Base-by-base conservation (phyloP, 2,113 vertebrate species). In the Scophthalmus maximus region DNA sequence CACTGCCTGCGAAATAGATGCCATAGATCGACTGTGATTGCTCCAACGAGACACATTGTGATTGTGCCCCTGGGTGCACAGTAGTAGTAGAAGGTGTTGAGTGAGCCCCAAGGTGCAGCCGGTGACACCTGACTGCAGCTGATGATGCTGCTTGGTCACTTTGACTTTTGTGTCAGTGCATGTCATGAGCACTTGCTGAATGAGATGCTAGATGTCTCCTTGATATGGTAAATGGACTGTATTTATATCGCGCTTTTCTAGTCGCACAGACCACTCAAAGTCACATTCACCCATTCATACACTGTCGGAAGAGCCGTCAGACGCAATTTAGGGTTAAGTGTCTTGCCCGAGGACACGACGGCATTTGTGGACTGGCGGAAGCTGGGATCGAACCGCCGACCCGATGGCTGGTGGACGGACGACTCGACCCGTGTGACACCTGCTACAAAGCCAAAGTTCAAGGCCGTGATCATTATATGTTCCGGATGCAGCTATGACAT, bases 361-460 rank as follows among this genome's bases (percentile, higher is more conserved):
- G n/a, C n/a, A n/a, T n/a, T n/a, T n/a, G n/a, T n/a, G n/a, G n/a
- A n/a, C n/a, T n/a, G n/a, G n/a, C n/a, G n/a, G n/a, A n/a, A n/a
- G n/a, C n/a, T n/a, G n/a, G n/a, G n/a, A n/a, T n/a, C n/a, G n/a
- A n/a, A n/a, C n/a, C n/a, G n/a, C n/a, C n/a, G n/a, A n/a, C n/a
- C n/a, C n/a, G n/a, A n/a, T n/a, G n/a, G n/a, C n/a, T n/a, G n/a
- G n/a, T n/a, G n/a, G n/a, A n/a, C n/a, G n/a, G n/a, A n/a, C n/a
- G n/a, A n/a, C n/a, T n/a, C n/a, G n/a, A n/a, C n/a, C n/a, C 11
- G 30, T 23, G 8, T 51, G 27, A 46, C 47, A 85, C 67, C 67
- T 76, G 81, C 27, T 61, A 0, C 12, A 29, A 53, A 81, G 50
- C 38, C n/a, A 26, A 26, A 63, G 58, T 55, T 66, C 44, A 77